Conservation (phyloP, 2,797 vertebrate genomes). For the Myiotriccus ornatus region DNA sequence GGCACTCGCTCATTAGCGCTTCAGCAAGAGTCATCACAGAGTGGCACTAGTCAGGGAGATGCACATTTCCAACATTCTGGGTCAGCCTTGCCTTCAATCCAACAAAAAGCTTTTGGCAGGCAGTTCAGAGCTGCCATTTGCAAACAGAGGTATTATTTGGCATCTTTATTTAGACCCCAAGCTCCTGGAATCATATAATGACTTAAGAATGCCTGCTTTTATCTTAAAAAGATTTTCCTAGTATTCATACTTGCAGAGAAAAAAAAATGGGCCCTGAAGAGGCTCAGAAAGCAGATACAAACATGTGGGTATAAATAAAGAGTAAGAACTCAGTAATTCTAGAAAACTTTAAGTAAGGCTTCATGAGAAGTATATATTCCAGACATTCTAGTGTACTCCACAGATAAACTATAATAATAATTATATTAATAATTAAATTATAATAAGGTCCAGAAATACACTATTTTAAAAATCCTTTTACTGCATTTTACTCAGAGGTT, state of each 20-base stretch:
- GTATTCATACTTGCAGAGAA: neutral
- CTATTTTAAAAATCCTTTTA: neutral
- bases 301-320: neutral
- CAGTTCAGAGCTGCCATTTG: neutral
- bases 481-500: neutral
- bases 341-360: neutral
- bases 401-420: neutral
- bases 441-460: neutral
- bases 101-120: neutral
- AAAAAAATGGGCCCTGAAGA: neutral
- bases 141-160: neutral
- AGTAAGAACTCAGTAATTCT: neutral
- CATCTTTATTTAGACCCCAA: neutral
- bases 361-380: neutral
- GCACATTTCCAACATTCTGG: neutral
- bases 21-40: neutral
- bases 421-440: neutral
- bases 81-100: neutral
- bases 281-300: neutral
- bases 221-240: neutral
- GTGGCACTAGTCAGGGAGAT: neutral
- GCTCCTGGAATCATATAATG: neutral
- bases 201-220: neutral
- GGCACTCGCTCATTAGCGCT: neutral
- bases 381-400: neutral